Evolutionary conservation across 2,888 invertebrate species (phyloP), one percentile per base, ranked within the genome.

Genomic region (Muscina levida): DNA sequence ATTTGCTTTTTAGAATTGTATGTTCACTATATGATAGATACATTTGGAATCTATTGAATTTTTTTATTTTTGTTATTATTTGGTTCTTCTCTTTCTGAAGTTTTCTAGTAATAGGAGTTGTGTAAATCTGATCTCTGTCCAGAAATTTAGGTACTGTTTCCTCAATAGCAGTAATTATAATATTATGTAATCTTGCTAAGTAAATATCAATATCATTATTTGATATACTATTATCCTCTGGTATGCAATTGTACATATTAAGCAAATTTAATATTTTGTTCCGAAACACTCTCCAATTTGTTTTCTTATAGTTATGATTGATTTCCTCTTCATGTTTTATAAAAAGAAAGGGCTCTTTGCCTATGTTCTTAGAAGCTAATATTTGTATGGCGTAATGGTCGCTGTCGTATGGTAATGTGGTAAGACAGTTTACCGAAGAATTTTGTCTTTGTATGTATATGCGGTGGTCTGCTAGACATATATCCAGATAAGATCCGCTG

Each of bases 1-100:
- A 15, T 48, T 26, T 44, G 10, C 26, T 46, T 48, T 46, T 66
- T 19, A 66, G n/a, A n/a, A n/a, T n/a, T n/a, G n/a, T 17, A 17
- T 37, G 13, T 11, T 46, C n/a, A 26, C 26, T 26, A 11, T 31
- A 42, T 62, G n/a, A n/a, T n/a, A n/a, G n/a, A n/a, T n/a, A n/a
- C n/a, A n/a, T 48, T 15, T 15, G 48, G n/a, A 48, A 46, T 46
- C 46, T 46, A n/a, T 46, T 46, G n/a, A 11, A n/a, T 13, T 13
- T 46, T 46, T 46, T 46, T 48, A 17, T 48, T 48, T 2, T 8
- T 4, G 48, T 48, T 10, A 15, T 2, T 17, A 48, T n/a, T 17
- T 17, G 6, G 15, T 17, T 48, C 17, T 48, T 17, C 17, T 48
- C 17, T 17, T 48, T 8, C n/a, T 15, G n/a, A 17, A 17, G 15